Evolutionary conservation across 2,113 vertebrate species (phyloP).

Genomic region (Micromys minutus): DNA sequence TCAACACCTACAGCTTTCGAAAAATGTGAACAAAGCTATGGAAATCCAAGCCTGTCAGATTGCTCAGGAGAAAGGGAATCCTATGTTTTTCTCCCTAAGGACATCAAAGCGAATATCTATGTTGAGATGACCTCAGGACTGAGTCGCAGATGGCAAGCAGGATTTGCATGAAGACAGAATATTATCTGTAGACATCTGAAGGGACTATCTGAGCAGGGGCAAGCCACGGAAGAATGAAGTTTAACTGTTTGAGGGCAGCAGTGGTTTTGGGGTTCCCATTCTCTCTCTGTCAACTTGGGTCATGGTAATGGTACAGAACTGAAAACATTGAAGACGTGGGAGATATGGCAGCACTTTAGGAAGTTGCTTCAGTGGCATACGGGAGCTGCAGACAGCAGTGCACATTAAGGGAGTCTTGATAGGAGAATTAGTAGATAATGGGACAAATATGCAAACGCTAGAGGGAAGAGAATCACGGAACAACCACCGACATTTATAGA

Average conservation of each 20-base stretch:
- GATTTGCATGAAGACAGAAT: conserved; percentile 1
- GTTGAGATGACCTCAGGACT: not conserved
- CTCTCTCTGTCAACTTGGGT: not conserved
- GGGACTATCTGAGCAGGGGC: not conserved
- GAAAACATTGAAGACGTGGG: not conserved
- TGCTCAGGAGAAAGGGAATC: not conserved
- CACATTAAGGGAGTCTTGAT: not conserved
- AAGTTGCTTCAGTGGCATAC: not conserved
- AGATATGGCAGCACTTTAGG: not conserved
- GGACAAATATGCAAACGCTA: not conserved
- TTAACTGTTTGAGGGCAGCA: not conserved
- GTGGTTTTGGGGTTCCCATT: not conserved
- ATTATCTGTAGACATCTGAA: not conserved
- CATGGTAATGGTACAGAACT: not conserved
- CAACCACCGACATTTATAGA: not conserved
- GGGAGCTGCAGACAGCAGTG: not conserved
- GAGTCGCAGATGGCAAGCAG: not conserved
- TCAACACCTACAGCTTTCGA: not conserved
- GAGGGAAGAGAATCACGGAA: not conserved
- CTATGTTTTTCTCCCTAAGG: not conserved
- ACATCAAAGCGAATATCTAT: conserved; percentile 31
- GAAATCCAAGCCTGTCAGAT: not conserved
- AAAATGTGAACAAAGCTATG: conserved; percentile 8
- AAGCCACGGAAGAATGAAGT: not conserved
- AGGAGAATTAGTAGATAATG: not conserved